Conservation (phyloP, 2,888 invertebrate genomes). For the Nezara viridula region DNA sequence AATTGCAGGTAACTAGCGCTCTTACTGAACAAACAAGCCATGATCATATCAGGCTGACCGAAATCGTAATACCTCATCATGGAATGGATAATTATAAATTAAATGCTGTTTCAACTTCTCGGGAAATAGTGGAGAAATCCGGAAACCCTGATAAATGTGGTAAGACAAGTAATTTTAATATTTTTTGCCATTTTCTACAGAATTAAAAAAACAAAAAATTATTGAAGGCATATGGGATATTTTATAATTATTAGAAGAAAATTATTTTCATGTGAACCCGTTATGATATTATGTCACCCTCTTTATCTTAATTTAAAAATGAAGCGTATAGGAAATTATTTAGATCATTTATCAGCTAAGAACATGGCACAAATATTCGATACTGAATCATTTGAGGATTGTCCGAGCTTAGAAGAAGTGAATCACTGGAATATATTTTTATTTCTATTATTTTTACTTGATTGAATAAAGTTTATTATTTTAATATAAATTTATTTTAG, state of each 20-base stretch:
- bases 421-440: background rate
- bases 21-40: background rate
- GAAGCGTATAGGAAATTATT: background rate
- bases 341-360: background rate
- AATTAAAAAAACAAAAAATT: background rate
- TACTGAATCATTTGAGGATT: background rate
- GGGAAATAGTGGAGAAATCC: background rate
- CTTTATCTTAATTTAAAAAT: background rate
- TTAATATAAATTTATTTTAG: too few species aligned
- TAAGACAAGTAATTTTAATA: background rate
- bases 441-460: background rate
- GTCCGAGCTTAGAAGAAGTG: background rate
- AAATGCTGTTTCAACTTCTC: background rate
- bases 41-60: background rate
- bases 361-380: background rate
- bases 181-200: background rate
- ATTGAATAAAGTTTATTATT: too few species aligned
- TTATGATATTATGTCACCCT: background rate
- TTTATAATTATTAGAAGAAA: background rate
- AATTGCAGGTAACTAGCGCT: background rate
- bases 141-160: conserved; percentile 7
- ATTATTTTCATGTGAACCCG: background rate
- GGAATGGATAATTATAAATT: background rate
- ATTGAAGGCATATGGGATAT: background rate
- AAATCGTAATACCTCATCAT: background rate